Base-by-base conservation (phyloP, 2,888 invertebrate species). In the Campoplex nolae region DNA sequence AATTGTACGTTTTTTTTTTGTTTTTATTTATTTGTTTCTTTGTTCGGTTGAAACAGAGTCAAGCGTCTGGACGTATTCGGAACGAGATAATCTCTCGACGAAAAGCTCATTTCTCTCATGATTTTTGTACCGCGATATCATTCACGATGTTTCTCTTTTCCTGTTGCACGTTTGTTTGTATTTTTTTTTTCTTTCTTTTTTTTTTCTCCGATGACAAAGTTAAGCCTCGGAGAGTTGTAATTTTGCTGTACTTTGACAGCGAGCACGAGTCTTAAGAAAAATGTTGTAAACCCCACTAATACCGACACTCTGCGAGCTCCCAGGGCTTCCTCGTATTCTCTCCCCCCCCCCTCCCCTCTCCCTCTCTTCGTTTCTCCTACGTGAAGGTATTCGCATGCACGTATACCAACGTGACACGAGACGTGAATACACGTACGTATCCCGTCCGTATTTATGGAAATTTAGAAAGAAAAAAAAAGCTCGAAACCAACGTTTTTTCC, bases 401-500 rank as follows among this genome's bases (percentile, higher is more conserved):
- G 7, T 73, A 79, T 79, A 74, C 74, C 32, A 62, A 62, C 80
- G 74, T 65, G 70, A 68, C 75, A 80, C 84, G 84, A 65, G 80
- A 75, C 75, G 65, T 65, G 80, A 68, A 74, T 68, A 71, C 28
- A n/a, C 51, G 48, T 45, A 38, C 28, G 38, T 48, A 68, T 0
- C 0, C 23, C 23, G 23, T 23, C 23, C 42, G 67, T 38, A 38
- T 68, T 68, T n/a, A 56, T 38, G 48, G 58, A 68, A 45, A 62
- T 62, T 32, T 0, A 16, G n/a, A 56, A 48, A 67, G 23, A 67
- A 23, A 48, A 67, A 32, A 67, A 23, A 48, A 45, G 9, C 62
- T 62, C 13, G 16, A 16, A 28, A 58, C 13, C 0, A 58, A 28
- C 1, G 58, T 28, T 58, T 58, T 58, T 58, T 48, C 0, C 16